A percentile compares a stretch with the other conserved stretches of the same genome.
These are phyloP conservation scores for Orthonevra nobilis DNA, from an alignment of 2,888 invertebrate species.

Conservation along the genomic window DNA sequence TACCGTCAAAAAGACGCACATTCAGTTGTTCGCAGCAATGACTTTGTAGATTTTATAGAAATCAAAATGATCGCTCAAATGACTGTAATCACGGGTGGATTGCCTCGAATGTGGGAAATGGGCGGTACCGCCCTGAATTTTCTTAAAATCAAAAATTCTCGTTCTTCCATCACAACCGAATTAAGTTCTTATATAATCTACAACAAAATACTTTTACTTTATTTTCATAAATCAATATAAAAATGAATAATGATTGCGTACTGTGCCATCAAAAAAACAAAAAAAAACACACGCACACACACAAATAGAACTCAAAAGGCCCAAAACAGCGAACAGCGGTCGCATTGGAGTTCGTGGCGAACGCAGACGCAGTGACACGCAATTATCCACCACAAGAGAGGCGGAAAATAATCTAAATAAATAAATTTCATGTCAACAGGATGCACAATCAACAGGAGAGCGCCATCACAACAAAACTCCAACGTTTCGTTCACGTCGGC, in stretches of 20 bases:
- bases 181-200: slow-evolving; percentile 62
- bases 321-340: not conserved
- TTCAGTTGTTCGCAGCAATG: too few relatives aligned
- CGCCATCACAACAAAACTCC: slow-evolving; percentile 61
- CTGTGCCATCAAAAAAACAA: slow-evolving; percentile 7
- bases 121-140: slow-evolving; percentile 31
- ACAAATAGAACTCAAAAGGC: not conserved
- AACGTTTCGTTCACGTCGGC: slow-evolving; percentile 22
- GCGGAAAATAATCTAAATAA: slow-evolving; percentile 55
- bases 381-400: slow-evolving; percentile 45
- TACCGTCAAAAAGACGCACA: too few relatives aligned
- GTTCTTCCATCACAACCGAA: slow-evolving; percentile 33
- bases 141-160: slow-evolving; percentile 10
- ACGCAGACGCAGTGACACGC: slow-evolving; percentile 49
- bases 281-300: not conserved
- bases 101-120: slow-evolving; percentile 49
- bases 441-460: slow-evolving; percentile 59
- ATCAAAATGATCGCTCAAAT: slow-evolving; percentile 50
- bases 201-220: slow-evolving; percentile 16
- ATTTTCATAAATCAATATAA: slow-evolving; percentile 60
- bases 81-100: slow-evolving; percentile 59
- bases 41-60: slow-evolving; percentile 24
- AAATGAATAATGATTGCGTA: slow-evolving; percentile 66
- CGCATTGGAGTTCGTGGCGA: not conserved
- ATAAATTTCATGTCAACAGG: slow-evolving; percentile 59